Evolutionary conservation across 2,888 invertebrate species (phyloP).

Genomic region (Salpingus planirostris): DNA sequence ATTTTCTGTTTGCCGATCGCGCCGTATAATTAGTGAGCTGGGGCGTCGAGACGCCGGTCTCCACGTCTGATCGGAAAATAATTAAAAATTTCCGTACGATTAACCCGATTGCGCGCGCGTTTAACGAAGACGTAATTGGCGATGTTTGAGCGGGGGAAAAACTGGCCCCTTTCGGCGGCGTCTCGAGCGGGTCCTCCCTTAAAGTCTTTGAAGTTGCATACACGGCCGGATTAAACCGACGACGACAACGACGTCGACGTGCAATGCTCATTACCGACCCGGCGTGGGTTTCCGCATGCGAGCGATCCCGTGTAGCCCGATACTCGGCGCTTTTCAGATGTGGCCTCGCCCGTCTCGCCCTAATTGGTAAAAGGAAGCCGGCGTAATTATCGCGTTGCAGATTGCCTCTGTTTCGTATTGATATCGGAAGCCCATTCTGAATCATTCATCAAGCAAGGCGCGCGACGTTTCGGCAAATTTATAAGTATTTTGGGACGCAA

Average conservation of each 20-base stretch:
- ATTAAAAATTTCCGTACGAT: background rate
- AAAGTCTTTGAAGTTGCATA: too few species aligned
- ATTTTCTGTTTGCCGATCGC: too few species aligned
- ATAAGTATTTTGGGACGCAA: slow-evolving; percentile 14
- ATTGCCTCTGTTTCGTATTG: slow-evolving; percentile 7
- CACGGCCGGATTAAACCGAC: background rate
- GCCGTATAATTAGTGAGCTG: too few species aligned
- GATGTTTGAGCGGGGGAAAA: background rate
- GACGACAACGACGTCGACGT: background rate
- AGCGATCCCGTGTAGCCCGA: background rate
- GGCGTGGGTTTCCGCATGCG: background rate
- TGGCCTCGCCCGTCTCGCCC: slow-evolving; percentile 1
- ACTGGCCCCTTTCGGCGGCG: too few species aligned
- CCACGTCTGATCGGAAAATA: background rate
- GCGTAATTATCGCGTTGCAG: slow-evolving; percentile 10
- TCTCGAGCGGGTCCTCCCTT: too few species aligned
- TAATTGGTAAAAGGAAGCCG: slow-evolving; percentile 13
- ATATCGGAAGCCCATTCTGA: slow-evolving; percentile 12
- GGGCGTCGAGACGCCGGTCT: too few species aligned
- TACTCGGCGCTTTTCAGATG: background rate
- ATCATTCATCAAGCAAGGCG: slow-evolving; percentile 10
- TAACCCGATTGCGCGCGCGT: background rate
- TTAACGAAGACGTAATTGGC: background rate
- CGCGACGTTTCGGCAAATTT: slow-evolving; percentile 11
- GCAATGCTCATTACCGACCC: background rate